phyloP scores from a whole-genome alignment of 2,888 invertebrate species.

The Diaperis boleti region DNA sequence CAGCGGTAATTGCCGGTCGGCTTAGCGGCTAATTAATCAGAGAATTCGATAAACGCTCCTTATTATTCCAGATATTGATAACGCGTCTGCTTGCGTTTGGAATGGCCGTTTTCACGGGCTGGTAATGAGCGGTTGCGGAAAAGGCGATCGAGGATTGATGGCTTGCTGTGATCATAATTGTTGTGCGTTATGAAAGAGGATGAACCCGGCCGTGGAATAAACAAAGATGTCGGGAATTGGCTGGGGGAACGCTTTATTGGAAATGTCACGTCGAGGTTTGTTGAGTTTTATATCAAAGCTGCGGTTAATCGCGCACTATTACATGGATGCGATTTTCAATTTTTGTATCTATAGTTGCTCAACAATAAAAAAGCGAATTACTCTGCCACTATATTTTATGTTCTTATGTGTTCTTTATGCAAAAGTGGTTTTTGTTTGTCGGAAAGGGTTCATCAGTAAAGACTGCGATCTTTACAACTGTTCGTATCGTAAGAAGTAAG shows the following conservation, averaged over 20 bases:
- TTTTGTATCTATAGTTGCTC: too few relatives aligned
- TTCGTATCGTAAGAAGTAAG: too few relatives aligned
- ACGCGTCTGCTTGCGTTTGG: neutral
- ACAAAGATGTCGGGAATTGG: neutral
- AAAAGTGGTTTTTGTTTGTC: too few relatives aligned
- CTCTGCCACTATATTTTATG: too few relatives aligned
- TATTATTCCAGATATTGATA: conserved; percentile 24
- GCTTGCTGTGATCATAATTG: conserved; percentile 3
- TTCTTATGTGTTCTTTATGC: too few relatives aligned
- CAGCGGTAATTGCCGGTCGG: conserved; percentile 13
- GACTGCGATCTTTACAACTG: too few relatives aligned
- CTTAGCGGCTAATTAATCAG: conserved; percentile 13
- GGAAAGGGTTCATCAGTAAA: too few relatives aligned
- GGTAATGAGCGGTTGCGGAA: conserved; percentile 12
- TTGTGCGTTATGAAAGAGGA: conserved; percentile 1
- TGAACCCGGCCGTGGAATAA: neutral
- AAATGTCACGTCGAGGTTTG: neutral
- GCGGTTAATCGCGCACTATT: neutral
- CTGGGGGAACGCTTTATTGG: neutral
- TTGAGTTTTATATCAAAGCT: too few relatives aligned
- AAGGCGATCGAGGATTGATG: conserved; percentile 6
- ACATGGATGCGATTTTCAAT: too few relatives aligned
- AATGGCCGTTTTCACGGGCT: neutral
- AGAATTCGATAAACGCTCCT: conserved; percentile 15
- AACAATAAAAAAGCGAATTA: too few relatives aligned